These are phyloP conservation scores for Setophaga coronata DNA, from an alignment of 2,113 vertebrate species.

Conservation along the genomic window DNA sequence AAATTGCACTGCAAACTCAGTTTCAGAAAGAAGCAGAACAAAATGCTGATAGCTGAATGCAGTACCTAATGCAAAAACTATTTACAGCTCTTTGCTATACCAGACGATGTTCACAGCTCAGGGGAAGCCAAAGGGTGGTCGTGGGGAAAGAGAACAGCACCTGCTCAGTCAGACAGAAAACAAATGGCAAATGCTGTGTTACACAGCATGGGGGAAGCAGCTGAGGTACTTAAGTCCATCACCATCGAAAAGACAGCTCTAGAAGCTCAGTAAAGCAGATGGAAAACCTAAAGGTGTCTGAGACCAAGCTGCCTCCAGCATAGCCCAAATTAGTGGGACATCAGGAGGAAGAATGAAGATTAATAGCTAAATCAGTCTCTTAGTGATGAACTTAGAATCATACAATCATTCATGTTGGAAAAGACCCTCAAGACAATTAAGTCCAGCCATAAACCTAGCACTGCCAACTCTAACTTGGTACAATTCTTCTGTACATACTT, in stretches of 20 bases:
- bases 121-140: background rate
- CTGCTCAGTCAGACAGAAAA: background rate
- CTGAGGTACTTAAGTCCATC: background rate
- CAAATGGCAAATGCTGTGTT: background rate
- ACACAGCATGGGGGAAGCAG: background rate
- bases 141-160: background rate
- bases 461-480: background rate
- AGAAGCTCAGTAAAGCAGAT: background rate
- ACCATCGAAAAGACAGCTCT: rapidly evolving
- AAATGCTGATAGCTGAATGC: background rate
- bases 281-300: background rate
- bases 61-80: background rate
- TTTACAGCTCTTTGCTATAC: background rate
- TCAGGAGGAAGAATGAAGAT: background rate
- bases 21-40: background rate
- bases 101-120: background rate
- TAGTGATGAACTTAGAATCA: background rate
- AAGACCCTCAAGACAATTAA: background rate
- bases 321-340: background rate
- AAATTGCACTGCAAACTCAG: background rate
- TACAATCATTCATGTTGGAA: background rate
- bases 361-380: background rate
- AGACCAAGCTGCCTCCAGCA: background rate
- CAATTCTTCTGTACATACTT: background rate
- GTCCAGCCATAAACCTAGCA: background rate